phyloP scores from a whole-genome alignment of 1,140 invertebrate species.

The Platyscapa corneri region DNA sequence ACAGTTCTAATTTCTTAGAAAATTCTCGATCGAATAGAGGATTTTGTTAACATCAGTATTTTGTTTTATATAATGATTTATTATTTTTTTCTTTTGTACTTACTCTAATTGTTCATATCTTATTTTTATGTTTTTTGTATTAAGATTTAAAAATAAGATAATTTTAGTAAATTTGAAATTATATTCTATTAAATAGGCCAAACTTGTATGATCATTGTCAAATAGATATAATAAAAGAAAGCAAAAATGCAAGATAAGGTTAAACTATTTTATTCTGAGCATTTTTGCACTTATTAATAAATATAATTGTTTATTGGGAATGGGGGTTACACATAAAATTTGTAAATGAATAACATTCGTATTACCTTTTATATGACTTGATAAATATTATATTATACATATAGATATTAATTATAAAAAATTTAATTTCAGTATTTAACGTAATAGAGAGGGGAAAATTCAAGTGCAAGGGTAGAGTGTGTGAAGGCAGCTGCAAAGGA shows the following conservation, averaged over 20 bases:
- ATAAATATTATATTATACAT: too few relatives aligned
- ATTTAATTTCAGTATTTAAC: neutral
- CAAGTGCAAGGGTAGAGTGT: neutral
- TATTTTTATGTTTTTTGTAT: neutral
- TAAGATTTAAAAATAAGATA: neutral
- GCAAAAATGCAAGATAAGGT: neutral
- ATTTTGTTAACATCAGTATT: neutral
- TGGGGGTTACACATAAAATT: neutral
- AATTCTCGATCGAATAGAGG: neutral
- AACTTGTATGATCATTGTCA: neutral
- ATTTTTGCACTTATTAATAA: neutral
- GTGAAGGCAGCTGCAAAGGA: neutral
- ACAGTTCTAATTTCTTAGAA: neutral
- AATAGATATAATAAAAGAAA: too few relatives aligned
- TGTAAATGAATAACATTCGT: too few relatives aligned
- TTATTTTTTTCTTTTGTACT: neutral
- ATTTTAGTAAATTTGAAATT: neutral
- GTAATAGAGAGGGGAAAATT: neutral
- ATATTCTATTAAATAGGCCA: neutral
- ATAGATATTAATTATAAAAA: too few relatives aligned
- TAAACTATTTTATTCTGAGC: neutral
- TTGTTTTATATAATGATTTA: too few relatives aligned
- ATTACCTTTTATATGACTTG: too few relatives aligned
- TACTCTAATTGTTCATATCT: neutral
- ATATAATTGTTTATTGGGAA: neutral